A percentile compares a stretch with the other conserved stretches of the same genome.
Conservation (phyloP, 2,113 vertebrate genomes). For the Stigmatopora nigra region DNA sequence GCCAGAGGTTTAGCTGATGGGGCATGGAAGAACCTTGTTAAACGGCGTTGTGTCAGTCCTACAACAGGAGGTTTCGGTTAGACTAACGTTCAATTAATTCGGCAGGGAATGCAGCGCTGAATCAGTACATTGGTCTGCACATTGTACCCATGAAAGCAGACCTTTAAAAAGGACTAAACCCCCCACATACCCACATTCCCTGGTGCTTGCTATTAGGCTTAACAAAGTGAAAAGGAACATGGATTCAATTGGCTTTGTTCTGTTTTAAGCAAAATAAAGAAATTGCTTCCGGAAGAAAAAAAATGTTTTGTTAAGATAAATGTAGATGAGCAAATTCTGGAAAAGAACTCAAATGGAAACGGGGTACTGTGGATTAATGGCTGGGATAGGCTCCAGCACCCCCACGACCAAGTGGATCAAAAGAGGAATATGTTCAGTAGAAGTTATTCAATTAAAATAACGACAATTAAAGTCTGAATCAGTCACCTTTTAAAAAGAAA, state of each 20-base stretch:
- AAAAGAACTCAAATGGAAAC: too few species aligned
- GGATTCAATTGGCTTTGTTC: conserved; percentile 33
- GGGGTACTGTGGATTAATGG: too few species aligned
- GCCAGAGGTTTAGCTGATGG: conserved; percentile 23
- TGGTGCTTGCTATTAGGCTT: conserved; percentile 21
- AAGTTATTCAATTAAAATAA: too few species aligned
- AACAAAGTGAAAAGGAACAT: conserved; percentile 25
- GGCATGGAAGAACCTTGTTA: conserved; percentile 19
- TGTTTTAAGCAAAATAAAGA: conserved; percentile 29
- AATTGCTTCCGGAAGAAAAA: not conserved
- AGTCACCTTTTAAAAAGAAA: too few species aligned
- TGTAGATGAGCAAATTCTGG: too few species aligned
- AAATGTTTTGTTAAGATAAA: conserved; percentile 13
- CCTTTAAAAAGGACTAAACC: not conserved
- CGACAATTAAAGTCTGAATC: too few species aligned
- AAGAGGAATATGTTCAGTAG: too few species aligned
- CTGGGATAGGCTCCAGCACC: too few species aligned
- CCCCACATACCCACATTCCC: conserved; percentile 17
- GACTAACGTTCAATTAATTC: not conserved
- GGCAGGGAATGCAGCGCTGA: conserved; percentile 2
- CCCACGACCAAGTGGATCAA: too few species aligned
- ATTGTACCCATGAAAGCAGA: conserved; percentile 1
- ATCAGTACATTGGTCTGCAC: conserved; percentile 21
- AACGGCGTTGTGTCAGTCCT: conserved; percentile 18
- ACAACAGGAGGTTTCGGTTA: conserved; percentile 1